Conservation (phyloP, 2,113 vertebrate genomes). For the Rhagologus leucostigma region DNA sequence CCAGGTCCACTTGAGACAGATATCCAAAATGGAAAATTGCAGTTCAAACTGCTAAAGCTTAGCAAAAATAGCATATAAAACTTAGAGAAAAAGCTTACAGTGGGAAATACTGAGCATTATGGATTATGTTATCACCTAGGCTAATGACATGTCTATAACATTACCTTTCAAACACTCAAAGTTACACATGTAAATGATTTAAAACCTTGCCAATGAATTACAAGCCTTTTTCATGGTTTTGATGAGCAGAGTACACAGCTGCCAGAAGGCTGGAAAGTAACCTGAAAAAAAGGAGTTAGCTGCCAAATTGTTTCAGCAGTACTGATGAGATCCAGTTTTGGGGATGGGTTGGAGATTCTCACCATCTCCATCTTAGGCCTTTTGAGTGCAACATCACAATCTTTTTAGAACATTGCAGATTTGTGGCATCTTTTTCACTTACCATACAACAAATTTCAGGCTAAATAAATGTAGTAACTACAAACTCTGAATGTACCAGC, state of each 20-base stretch:
- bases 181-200: slow-evolving; percentile 51
- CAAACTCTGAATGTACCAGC: background rate
- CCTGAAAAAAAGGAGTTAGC: slow-evolving; percentile 44
- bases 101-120: background rate
- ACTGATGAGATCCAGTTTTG: slow-evolving; percentile 56
- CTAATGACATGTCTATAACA: background rate
- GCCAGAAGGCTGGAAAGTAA: slow-evolving; percentile 44
- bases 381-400: background rate
- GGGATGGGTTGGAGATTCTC: background rate
- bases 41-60: background rate
- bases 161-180: slow-evolving; percentile 10
- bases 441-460: background rate
- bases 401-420: background rate
- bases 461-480: background rate
- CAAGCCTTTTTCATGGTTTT: slow-evolving; percentile 54
- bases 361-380: background rate
- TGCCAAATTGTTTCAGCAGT: slow-evolving; percentile 64
- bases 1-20: background rate
- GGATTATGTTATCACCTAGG: background rate
- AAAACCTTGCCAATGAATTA: slow-evolving; percentile 26
- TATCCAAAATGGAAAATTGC: background rate
- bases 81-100: background rate
- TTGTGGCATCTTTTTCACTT: background rate
- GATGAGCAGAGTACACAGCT: slow-evolving; percentile 52
- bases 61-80: background rate